These are phyloP conservation scores for Caenorhabditis doughertyi DNA, from an alignment of 2,888 invertebrate genomes.

Conservation along the genomic window DNA sequence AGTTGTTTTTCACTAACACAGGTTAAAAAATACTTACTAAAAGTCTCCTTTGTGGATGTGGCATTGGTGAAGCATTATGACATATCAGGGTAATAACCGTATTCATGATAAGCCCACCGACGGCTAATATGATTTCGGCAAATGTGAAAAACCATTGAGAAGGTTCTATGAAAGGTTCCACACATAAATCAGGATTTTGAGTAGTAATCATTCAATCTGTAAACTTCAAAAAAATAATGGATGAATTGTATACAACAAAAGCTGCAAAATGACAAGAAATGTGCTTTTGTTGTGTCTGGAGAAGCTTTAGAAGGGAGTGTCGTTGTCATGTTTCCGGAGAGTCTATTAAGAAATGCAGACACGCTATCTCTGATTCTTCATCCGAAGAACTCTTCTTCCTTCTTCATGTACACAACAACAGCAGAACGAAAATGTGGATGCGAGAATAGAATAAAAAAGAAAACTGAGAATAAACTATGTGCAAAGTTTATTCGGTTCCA, in stretches of 20 bases:
- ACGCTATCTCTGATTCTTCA: constrained; percentile 50
- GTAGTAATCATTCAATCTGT: constrained; percentile 27
- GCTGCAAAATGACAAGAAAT: constrained; percentile 18
- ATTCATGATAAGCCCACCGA: constrained; percentile 57
- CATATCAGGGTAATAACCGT: constrained; percentile 65
- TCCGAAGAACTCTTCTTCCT: constrained; percentile 53
- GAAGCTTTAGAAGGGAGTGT: constrained; percentile 23
- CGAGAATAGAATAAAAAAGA: background rate
- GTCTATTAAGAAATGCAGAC: constrained; percentile 63
- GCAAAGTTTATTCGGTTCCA: no score
- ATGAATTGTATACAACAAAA: background rate
- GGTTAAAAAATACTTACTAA: constrained; percentile 42
- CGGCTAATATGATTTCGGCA: constrained; percentile 48
- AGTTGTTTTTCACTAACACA: background rate
- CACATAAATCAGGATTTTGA: constrained; percentile 49
- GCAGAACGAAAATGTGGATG: no score
- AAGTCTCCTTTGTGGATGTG: constrained; percentile 63
- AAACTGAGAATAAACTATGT: background rate
- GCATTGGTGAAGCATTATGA: constrained; percentile 66
- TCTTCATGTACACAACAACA: constrained; percentile 28
- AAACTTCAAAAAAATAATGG: background rate
- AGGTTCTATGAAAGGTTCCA: constrained; percentile 56
- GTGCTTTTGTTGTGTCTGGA: constrained; percentile 44
- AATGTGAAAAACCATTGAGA: constrained; percentile 66
- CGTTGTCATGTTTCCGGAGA: constrained; percentile 56